These are phyloP conservation scores for Vidua macroura DNA, from an alignment of 2,113 vertebrate species.

Conservation along the genomic window DNA sequence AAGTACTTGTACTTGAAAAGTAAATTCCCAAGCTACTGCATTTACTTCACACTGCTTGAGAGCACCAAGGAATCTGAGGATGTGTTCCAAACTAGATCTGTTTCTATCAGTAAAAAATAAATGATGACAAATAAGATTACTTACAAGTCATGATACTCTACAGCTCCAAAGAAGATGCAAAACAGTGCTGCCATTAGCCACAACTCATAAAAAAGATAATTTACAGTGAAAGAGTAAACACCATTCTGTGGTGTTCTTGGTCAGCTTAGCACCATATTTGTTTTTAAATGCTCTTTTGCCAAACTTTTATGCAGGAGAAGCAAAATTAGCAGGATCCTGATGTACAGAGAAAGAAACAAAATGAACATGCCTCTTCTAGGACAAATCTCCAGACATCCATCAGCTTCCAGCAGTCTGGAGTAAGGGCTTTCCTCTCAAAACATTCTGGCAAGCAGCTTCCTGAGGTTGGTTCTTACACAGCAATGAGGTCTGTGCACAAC, in stretches of 20 bases:
- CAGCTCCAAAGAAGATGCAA: background rate
- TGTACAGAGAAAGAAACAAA: background rate
- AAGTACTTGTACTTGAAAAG: background rate
- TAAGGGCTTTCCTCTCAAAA: background rate
- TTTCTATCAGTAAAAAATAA: background rate
- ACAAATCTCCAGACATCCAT: background rate
- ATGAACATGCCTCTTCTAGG: background rate
- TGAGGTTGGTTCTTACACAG: background rate
- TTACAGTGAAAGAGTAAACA: background rate
- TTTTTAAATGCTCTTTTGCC: background rate
- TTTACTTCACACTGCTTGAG: background rate
- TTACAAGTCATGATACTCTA: background rate
- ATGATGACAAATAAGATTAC: background rate
- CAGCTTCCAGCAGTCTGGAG: background rate
- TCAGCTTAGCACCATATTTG: background rate
- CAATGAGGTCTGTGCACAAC: background rate
- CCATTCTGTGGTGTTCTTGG: background rate
- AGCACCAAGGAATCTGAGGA: background rate
- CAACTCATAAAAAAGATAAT: background rate
- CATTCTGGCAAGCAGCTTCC: background rate
- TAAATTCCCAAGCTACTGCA: background rate
- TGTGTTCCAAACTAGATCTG: background rate
- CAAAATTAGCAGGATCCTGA: background rate
- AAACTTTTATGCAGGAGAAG: background rate
- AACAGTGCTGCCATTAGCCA: background rate